Percentiles rank a stretch among this genome's conserved stretches.
phyloP scores from a whole-genome alignment of 2,113 vertebrate genomes.

The Delphinus delphis region DNA sequence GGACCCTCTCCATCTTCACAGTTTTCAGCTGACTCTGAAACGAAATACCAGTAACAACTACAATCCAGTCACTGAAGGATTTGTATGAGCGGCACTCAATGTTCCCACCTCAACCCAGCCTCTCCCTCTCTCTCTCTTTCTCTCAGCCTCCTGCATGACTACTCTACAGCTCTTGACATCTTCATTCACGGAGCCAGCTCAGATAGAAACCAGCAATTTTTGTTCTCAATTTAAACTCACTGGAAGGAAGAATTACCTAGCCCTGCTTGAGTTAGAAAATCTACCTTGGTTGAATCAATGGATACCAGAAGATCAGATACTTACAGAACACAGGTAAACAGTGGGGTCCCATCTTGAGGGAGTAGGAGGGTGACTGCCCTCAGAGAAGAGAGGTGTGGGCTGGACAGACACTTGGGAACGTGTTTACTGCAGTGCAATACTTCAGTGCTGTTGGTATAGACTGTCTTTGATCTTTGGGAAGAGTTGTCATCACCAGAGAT shows the following conservation, averaged over 20 bases:
- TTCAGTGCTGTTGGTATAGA: background rate
- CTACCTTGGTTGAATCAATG: background rate
- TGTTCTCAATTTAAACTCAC: background rate
- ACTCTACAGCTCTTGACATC: background rate
- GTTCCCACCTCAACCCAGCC: background rate
- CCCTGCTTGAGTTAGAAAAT: background rate
- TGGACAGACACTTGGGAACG: background rate
- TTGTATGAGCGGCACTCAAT: background rate
- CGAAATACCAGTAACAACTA: background rate
- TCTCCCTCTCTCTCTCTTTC: background rate
- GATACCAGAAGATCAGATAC: background rate
- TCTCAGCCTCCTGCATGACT: background rate
- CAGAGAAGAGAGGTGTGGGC: background rate
- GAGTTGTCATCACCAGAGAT: background rate
- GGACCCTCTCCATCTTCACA: background rate
- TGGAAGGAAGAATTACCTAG: background rate
- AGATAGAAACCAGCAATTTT: background rate
- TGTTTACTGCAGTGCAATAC: background rate
- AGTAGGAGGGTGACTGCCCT: background rate
- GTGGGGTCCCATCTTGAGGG: background rate
- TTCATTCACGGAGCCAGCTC: background rate
- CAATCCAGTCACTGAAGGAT: background rate
- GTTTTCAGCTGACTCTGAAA: background rate
- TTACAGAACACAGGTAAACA: background rate
- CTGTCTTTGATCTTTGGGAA: background rate